Base-by-base conservation (phyloP, 2,113 vertebrate genomes). In the Archilochus colubris region DNA sequence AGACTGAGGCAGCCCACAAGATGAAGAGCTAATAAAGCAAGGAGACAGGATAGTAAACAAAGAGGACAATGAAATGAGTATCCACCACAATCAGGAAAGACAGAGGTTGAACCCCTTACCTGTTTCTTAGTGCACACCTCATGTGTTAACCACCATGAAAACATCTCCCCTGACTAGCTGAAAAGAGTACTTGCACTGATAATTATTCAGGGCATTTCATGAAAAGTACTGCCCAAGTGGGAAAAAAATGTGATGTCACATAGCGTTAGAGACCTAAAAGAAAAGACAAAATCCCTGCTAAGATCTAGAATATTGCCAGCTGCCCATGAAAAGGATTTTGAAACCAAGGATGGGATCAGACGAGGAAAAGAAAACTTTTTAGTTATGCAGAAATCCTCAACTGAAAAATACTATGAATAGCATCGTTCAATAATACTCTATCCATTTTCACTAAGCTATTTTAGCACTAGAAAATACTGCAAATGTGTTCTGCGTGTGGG, bases 241-340 rank as follows among this genome's bases (percentile, higher is more conserved):
- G 38, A 61, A 72, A 76, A 76, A 31, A 76, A 20, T 30, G 51
- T 57, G 59, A 19, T 43, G 12, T 72, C 19, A 62, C 6, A 8
- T 8, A 15, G n/a, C 25, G 3, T n/a, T 58, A 30, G 36, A 38
- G 51, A 17, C 1, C 0, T 6, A 61, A 12, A 7, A 33, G 25
- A 74, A 64, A 57, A 74, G 18, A 27, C 27, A 62, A 4, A 3
- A 28, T n/a, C 25, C 1, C 0, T 43, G 68, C 31, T 80, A 59
- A 81, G 50, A 61, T 88, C 66, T 76, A 36, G 18, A 57, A 54
- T 2, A 3, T 46, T 51, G 18, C 17, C 53, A 50, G 30, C 22
- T 63, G 25, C 38, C 33, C 31, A 20, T 14, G 22, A 36, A 67
- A 51, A 76, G 3, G n/a, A 46, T 58, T 90, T 70, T 72, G 82